phyloP scores from a whole-genome alignment of 2,888 invertebrate species.

The Acanthoscelides obtectus region DNA sequence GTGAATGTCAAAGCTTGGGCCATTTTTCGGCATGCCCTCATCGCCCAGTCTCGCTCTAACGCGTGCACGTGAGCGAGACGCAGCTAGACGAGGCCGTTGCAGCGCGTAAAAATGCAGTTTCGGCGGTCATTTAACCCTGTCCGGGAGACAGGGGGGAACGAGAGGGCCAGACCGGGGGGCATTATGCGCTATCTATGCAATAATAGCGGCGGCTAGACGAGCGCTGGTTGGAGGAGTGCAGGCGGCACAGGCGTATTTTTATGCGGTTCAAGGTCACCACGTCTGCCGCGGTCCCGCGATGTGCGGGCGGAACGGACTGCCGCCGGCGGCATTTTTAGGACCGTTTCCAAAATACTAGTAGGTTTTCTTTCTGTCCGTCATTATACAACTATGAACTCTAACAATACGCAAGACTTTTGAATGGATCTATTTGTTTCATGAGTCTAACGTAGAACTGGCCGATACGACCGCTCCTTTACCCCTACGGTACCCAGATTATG shows the following conservation, averaged over 20 bases:
- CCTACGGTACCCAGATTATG: no score
- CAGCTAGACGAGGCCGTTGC: slow-evolving; percentile 8
- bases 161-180: slow-evolving; percentile 5
- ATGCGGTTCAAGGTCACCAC: slow-evolving; percentile 32
- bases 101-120: slow-evolving; percentile 35
- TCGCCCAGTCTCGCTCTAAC: slow-evolving; percentile 11
- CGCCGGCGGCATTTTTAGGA: background rate
- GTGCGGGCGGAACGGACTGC: background rate
- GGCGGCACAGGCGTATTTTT: slow-evolving; percentile 35
- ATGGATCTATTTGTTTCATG: no score
- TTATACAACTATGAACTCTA: no score
- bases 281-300: background rate
- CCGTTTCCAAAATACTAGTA: no score
- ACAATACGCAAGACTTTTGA: no score
- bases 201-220: slow-evolving; percentile 46
- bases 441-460: no score
- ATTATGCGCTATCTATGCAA: slow-evolving; percentile 44
- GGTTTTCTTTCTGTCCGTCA: no score
- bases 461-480: no score
- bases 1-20: slow-evolving; percentile 33
- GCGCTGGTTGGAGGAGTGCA: slow-evolving; percentile 17
- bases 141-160: slow-evolving; percentile 31
- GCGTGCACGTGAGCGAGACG: slow-evolving; percentile 8
- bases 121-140: slow-evolving; percentile 44
- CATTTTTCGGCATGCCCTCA: background rate